Conservation (phyloP, 2,113 vertebrate genomes). For the Daboia siamensis region DNA sequence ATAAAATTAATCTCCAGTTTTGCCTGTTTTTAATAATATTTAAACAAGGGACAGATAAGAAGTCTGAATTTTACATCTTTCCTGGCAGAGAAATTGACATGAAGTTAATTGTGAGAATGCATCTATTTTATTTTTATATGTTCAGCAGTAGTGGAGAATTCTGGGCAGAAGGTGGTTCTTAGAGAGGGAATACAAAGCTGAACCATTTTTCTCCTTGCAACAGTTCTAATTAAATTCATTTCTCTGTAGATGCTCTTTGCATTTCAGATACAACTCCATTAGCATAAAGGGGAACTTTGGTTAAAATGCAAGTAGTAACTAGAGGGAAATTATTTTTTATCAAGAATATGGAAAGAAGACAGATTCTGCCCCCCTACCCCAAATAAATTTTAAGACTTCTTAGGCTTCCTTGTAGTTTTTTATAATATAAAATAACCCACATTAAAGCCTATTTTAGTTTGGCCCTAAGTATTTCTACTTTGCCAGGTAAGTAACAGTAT, state of each 20-base stretch:
- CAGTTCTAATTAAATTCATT: background rate
- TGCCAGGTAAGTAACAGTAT: background rate
- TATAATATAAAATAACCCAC: background rate
- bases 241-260: background rate
- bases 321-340: background rate
- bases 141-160: background rate
- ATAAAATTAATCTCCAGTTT: background rate
- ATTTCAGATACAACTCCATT: background rate
- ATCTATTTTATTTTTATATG: background rate
- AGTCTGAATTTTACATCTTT: background rate
- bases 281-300: background rate
- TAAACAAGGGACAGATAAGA: constrained; percentile 4
- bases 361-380: background rate
- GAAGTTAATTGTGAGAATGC: background rate
- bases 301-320: background rate
- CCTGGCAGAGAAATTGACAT: background rate
- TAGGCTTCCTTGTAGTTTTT: background rate
- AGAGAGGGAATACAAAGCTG: background rate
- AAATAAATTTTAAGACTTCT: background rate
- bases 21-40: background rate
- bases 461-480: background rate
- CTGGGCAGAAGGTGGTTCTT: background rate
- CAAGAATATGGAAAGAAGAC: background rate
- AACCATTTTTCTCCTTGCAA: background rate
- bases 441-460: background rate